A percentile compares a stretch with the other conserved stretches of the same genome.
These are phyloP conservation scores for Cheilosia variabilis DNA, from an alignment of 2,888 invertebrate species.

Conservation along the genomic window DNA sequence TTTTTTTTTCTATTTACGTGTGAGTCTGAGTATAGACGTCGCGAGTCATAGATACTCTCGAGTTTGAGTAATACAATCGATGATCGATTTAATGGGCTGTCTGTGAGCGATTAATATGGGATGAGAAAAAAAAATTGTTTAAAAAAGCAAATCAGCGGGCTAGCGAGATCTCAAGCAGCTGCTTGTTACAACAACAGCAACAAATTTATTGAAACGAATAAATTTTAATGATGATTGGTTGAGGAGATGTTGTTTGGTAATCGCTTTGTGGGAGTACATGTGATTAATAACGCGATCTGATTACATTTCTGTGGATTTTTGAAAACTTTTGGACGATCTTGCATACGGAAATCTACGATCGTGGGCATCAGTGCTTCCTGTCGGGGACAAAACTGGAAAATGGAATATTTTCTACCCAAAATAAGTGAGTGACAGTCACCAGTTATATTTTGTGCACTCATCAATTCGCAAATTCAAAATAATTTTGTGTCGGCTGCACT, in stretches of 20 bases:
- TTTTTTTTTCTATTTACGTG: conserved; percentile 17
- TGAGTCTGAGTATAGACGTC: conserved; percentile 1
- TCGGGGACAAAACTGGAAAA: too few species aligned
- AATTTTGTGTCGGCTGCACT: too few species aligned
- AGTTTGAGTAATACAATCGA: conserved; percentile 56
- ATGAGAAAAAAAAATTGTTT: conserved; percentile 21
- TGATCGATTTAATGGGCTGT: conserved; percentile 56
- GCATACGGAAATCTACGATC: too few species aligned
- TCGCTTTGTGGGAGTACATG: background rate
- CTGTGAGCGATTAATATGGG: conserved; percentile 48
- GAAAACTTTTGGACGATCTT: too few species aligned
- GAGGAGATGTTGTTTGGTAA: background rate
- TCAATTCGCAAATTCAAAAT: too few species aligned
- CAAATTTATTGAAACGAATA: background rate
- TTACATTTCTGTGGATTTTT: background rate
- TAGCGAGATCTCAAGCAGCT: conserved; percentile 16
- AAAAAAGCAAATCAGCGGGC: conserved; percentile 5
- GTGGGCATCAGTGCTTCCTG: too few species aligned
- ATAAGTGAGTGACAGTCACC: too few species aligned
- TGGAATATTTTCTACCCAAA: too few species aligned
- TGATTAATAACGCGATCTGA: background rate
- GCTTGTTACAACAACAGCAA: background rate
- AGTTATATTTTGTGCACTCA: too few species aligned
- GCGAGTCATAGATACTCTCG: conserved; percentile 43
- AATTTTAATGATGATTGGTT: conserved; percentile 1